Evolutionary conservation across 2,113 vertebrate genomes (phyloP).

Genomic region (Mesembrinibis cayennensis): DNA sequence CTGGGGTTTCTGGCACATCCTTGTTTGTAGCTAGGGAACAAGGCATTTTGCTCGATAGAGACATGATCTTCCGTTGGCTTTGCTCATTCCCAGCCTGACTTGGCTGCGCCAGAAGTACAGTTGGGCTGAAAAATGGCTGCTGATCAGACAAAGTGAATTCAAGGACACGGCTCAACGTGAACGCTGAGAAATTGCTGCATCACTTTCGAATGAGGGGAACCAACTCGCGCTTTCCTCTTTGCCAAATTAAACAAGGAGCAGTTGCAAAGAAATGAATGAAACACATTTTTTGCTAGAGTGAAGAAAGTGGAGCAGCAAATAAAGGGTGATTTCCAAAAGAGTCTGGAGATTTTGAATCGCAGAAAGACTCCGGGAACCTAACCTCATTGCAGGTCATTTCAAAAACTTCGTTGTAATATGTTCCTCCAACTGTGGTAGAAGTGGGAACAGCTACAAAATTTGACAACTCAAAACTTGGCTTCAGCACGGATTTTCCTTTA

Average conservation of each 20-base stretch:
- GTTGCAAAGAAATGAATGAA: constrained; percentile 40
- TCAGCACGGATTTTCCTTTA: constrained; percentile 8
- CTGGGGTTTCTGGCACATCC: constrained; percentile 43
- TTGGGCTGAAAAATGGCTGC: constrained; percentile 43
- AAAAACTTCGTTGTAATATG: background rate
- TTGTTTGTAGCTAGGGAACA: constrained; percentile 55
- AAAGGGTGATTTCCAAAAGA: constrained; percentile 22
- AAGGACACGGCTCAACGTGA: background rate
- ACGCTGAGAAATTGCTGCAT: constrained; percentile 13
- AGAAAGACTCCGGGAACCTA: background rate
- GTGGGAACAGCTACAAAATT: constrained; percentile 29
- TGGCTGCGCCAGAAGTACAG: constrained; percentile 5
- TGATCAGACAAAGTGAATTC: constrained; percentile 44
- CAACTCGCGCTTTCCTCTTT: background rate
- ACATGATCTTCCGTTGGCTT: constrained; percentile 23
- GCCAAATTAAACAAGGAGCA: constrained; percentile 34
- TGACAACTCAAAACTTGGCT: constrained; percentile 36
- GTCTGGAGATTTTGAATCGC: background rate
- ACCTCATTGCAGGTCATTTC: background rate
- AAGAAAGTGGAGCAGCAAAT: background rate
- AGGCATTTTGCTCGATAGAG: constrained; percentile 32
- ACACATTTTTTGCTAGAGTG: background rate
- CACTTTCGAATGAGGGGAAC: background rate
- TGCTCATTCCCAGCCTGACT: constrained; percentile 45
- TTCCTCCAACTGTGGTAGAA: constrained; percentile 13